Percentiles rank a stretch among this genome's conserved stretches.
phyloP scores from a whole-genome alignment of 2,113 vertebrate species.

The Nettapus auritus region DNA sequence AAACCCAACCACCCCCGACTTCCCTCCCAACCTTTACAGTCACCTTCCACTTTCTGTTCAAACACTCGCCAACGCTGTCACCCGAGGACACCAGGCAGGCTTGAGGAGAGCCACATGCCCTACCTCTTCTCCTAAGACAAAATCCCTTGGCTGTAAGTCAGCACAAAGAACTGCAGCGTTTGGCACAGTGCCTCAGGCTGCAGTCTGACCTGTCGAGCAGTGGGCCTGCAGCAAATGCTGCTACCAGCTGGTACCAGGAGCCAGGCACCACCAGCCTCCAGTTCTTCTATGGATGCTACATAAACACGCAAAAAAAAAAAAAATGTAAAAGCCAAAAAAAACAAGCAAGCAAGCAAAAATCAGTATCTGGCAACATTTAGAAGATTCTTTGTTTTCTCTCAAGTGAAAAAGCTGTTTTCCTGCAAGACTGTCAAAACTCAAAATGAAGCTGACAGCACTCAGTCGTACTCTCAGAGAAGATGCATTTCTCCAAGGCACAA shows the following conservation, averaged over 20 bases:
- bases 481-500: background rate
- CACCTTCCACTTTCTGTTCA: background rate
- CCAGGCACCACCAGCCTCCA: background rate
- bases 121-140: background rate
- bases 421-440: background rate
- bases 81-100: background rate
- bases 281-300: background rate
- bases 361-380: background rate
- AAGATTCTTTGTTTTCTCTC: background rate
- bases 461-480: background rate
- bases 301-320: background rate
- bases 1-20: background rate
- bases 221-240: background rate
- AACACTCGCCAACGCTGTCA: fast-evolving
- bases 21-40: background rate
- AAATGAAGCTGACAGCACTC: background rate
- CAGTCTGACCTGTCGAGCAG: fast-evolving
- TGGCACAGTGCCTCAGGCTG: background rate
- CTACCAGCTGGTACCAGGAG: background rate
- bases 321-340: background rate
- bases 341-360: background rate
- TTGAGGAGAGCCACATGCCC: background rate
- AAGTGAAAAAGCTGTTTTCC: background rate
- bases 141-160: background rate
- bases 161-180: background rate